These are phyloP conservation scores for Chironomus tentans DNA, from an alignment of 2,888 invertebrate genomes.

Conservation along the genomic window DNA sequence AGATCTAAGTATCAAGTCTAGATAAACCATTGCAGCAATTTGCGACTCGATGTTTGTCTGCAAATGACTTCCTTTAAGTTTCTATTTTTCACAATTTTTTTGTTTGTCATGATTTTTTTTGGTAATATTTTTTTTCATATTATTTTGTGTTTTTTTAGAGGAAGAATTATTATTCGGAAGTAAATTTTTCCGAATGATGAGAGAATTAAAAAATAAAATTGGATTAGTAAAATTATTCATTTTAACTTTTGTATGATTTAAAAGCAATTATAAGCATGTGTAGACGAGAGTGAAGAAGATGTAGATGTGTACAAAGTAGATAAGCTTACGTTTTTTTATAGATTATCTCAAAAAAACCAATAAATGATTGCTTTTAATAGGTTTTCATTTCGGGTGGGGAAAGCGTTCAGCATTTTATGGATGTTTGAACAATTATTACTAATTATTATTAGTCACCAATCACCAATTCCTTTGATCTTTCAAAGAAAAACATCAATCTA, in stretches of 20 bases:
- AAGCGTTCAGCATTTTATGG: background rate
- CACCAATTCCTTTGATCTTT: background rate
- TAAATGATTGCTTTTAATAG: too few species aligned
- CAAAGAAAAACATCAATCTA: background rate
- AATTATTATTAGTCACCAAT: conserved; percentile 1
- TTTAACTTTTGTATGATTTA: background rate
- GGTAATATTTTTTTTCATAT: too few species aligned
- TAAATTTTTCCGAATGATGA: background rate
- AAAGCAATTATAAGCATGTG: background rate
- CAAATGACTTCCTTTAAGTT: conserved; percentile 47
- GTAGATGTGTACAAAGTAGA: too few species aligned
- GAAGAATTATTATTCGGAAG: background rate
- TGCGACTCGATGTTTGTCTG: conserved; percentile 83
- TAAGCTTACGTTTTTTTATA: too few species aligned
- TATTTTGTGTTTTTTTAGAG: background rate
- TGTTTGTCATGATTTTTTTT: background rate
- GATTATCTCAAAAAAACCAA: too few species aligned
- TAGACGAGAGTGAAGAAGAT: too few species aligned
- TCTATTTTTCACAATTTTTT: conserved; percentile 33
- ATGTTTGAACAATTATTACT: background rate
- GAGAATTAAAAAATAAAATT: conserved; percentile 22
- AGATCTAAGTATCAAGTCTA: conserved; percentile 81
- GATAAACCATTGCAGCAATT: conserved; percentile 84
- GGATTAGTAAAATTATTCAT: conserved; percentile 26
- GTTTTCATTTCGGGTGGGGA: too few species aligned